Evolutionary conservation across 2,888 invertebrate species (phyloP).

Genomic region (Rhopalosiphum nymphaeae): DNA sequence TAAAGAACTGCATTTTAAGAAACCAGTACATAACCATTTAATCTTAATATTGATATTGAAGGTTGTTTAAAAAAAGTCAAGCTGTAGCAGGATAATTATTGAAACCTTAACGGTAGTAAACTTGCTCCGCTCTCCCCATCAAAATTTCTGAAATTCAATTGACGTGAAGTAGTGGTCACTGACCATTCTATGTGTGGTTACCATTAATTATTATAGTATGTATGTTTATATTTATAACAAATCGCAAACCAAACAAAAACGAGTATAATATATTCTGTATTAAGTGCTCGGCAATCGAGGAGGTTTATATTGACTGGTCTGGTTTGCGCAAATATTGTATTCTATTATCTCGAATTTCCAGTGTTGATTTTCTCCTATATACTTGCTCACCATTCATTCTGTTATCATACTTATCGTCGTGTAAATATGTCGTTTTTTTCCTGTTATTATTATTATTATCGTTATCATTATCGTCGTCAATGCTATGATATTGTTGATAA

Average conservation of each 20-base stretch:
- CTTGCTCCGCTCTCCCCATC: not conserved
- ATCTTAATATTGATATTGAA: not conserved
- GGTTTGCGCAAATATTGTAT: conserved; percentile 15
- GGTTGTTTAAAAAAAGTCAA: not conserved
- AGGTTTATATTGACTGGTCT: not conserved
- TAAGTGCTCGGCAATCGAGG: not conserved
- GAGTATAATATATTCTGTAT: not conserved
- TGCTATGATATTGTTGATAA: not conserved
- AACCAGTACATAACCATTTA: not conserved
- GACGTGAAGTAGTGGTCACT: not conserved
- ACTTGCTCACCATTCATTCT: not conserved
- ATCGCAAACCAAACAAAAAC: not conserved
- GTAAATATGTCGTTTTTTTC: not conserved
- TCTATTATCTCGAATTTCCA: not conserved
- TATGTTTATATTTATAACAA: not conserved
- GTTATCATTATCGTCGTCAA: not conserved
- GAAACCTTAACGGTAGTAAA: not conserved
- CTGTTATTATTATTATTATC: not conserved
- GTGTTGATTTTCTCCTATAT: not conserved
- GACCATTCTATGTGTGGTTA: not conserved
- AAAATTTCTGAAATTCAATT: not conserved
- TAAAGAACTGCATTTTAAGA: not conserved
- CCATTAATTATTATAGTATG: not conserved
- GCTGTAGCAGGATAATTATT: not conserved
- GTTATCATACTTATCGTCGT: not conserved